Evolutionary conservation across 1,140 invertebrate genomes (phyloP).

Genomic region (Parapsyche elsis): DNA sequence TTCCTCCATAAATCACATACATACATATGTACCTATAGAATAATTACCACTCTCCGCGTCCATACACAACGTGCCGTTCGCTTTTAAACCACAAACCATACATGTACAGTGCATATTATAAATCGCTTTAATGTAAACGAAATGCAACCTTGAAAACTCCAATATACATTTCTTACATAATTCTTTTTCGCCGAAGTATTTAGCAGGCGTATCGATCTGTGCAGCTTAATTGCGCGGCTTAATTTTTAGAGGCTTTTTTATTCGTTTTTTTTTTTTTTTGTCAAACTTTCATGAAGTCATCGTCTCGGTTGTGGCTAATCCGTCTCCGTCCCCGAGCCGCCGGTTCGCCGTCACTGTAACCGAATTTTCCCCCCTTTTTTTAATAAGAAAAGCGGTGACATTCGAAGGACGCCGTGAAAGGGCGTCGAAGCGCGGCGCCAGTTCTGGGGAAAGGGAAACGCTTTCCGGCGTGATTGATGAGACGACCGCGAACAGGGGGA

Average conservation of each 20-base stretch:
- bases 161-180: too few species aligned
- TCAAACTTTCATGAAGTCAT: neutral
- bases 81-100: too few species aligned
- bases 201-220: too few species aligned
- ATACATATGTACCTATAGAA: too few species aligned
- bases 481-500: slow-evolving; percentile 35
- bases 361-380: slow-evolving; percentile 16
- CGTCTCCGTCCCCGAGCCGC: neutral
- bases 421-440: slow-evolving; percentile 22
- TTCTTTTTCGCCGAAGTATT: too few species aligned
- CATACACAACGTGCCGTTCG: too few species aligned
- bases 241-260: neutral
- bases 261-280: neutral
- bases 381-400: slow-evolving; percentile 46
- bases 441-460: slow-evolving; percentile 18
- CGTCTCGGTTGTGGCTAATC: neutral
- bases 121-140: too few species aligned
- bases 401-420: slow-evolving; percentile 37
- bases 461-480: slow-evolving; percentile 48
- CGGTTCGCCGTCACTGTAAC: neutral
- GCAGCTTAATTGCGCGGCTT: neutral
- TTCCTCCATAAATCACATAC: slow-evolving; percentile 19
- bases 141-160: too few species aligned
- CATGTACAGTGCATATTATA: too few species aligned
- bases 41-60: too few species aligned